phyloP scores from a whole-genome alignment of 1,140 invertebrate genomes.

The Trichomalopsis sarcophagae region DNA sequence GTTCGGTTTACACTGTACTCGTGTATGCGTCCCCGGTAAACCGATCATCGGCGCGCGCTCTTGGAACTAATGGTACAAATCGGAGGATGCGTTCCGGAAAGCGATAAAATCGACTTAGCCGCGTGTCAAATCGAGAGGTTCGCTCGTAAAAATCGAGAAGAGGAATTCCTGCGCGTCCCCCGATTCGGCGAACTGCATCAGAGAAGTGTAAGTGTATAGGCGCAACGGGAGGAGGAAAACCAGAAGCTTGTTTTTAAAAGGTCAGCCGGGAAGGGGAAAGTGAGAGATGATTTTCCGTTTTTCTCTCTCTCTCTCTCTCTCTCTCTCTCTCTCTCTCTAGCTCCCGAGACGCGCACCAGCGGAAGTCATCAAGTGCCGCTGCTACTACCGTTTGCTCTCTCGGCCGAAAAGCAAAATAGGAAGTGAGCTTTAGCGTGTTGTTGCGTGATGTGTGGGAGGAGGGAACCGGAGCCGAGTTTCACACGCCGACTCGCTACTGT shows the following conservation, averaged over 20 bases:
- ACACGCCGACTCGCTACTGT: slow-evolving; percentile 13
- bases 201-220: not conserved
- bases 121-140: not conserved
- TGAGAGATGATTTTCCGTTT: slow-evolving; percentile 30
- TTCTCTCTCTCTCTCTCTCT: not conserved
- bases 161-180: not conserved
- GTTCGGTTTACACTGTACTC: too few species aligned
- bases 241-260: slow-evolving; percentile 35
- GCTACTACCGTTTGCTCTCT: not conserved
- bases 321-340: not conserved
- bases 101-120: not conserved
- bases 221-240: not conserved
- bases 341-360: not conserved
- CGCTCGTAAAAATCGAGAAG: not conserved
- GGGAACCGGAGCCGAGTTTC: slow-evolving; percentile 10
- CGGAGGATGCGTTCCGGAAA: not conserved
- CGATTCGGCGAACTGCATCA: not conserved
- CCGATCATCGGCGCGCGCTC: not conserved
- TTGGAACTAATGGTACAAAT: not conserved
- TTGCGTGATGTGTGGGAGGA: slow-evolving; percentile 10
- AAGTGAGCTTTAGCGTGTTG: slow-evolving; percentile 10
- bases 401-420: slow-evolving; percentile 13
- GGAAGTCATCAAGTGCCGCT: slow-evolving; percentile 26
- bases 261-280: not conserved
- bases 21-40: not conserved